Evolutionary conservation across 2,888 invertebrate genomes (phyloP).

Genomic region (Luperina nickerlii): DNA sequence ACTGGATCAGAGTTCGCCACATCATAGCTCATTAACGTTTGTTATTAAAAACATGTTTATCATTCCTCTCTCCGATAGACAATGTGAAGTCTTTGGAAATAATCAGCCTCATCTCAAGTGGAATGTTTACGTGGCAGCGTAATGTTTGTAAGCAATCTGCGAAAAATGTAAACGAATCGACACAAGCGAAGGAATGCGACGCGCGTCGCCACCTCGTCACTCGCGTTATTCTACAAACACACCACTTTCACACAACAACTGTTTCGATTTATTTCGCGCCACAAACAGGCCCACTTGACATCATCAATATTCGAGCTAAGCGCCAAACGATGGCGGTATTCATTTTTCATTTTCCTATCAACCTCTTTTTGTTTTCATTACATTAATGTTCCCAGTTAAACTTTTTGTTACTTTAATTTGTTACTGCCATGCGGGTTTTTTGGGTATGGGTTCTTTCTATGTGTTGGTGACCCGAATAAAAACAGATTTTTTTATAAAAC

Average conservation of each 20-base stretch:
- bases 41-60: conserved; percentile 68
- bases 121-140: conserved; percentile 75
- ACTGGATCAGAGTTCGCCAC: neutral
- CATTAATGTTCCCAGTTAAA: conserved; percentile 43
- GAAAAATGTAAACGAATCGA: conserved; percentile 80
- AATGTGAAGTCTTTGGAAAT: conserved; percentile 75
- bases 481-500: neutral
- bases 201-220: conserved; percentile 64
- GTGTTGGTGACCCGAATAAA: neutral
- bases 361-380: conserved; percentile 54
- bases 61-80: conserved; percentile 70
- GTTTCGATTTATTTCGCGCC: conserved; percentile 37
- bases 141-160: conserved; percentile 84
- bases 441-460: conserved; percentile 1
- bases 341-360: conserved; percentile 56
- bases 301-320: conserved; percentile 59
- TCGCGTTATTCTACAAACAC: conserved; percentile 63
- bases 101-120: conserved; percentile 69
- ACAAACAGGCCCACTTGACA: conserved; percentile 50
- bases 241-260: conserved; percentile 56
- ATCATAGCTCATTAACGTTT: conserved; percentile 34
- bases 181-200: conserved; percentile 73
- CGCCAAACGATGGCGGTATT: conserved; percentile 43
- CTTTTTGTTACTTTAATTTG: conserved; percentile 48
- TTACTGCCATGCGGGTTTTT: conserved; percentile 22